Evolutionary conservation across 2,113 vertebrate species (phyloP).

Genomic region (Bucco capensis): DNA sequence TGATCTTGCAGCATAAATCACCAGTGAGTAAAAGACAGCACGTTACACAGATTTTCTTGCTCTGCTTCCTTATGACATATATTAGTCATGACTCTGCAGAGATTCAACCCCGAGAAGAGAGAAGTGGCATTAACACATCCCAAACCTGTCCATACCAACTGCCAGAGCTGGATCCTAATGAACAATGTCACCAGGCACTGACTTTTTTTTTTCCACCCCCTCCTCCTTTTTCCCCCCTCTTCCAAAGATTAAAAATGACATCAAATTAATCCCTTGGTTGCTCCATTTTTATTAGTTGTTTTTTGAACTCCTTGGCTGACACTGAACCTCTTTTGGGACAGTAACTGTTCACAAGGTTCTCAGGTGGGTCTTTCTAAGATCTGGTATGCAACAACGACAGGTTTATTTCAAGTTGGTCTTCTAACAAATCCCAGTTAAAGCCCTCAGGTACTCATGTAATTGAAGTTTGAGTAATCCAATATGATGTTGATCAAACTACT

Average conservation of each 20-base stretch:
- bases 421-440: constrained; percentile 38
- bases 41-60: not conserved
- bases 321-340: not conserved
- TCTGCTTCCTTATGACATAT: not conserved
- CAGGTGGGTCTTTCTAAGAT: not conserved
- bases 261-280: not conserved
- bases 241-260: not conserved
- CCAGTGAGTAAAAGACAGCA: not conserved
- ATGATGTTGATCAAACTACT: constrained; percentile 54
- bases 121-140: not conserved
- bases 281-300: not conserved
- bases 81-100: not conserved
- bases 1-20: not conserved
- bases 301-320: not conserved
- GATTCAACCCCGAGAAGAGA: not conserved
- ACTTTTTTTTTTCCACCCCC: not conserved
- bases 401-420: constrained; percentile 23
- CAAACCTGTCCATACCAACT: not conserved
- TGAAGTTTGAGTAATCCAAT: constrained; percentile 63
- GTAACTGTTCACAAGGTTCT: not conserved
- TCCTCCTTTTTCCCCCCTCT: not conserved
- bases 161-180: not conserved
- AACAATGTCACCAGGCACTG: not conserved
- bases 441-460: constrained; percentile 55
- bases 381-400: not conserved